Evolutionary conservation across 1,140 invertebrate species (phyloP).

Genomic region (Achatina immaculata): DNA sequence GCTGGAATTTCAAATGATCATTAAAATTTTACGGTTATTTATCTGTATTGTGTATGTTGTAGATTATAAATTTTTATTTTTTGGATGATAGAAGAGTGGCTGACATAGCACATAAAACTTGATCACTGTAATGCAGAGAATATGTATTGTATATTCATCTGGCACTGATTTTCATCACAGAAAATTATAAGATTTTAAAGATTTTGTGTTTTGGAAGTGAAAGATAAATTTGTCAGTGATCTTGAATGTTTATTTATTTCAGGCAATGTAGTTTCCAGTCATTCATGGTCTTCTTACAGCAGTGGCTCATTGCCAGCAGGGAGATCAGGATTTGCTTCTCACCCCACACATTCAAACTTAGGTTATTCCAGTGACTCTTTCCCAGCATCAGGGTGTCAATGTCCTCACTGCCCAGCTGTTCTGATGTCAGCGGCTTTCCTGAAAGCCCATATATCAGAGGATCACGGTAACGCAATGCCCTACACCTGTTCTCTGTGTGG

Average conservation of each 20-base stretch:
- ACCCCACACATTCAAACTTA: not conserved
- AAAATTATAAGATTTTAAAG: too few relatives aligned
- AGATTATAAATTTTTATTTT: too few relatives aligned
- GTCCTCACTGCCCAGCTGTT: not conserved
- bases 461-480: constrained; percentile 7
- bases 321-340: constrained; percentile 3
- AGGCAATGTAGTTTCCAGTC: not conserved
- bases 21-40: too few relatives aligned
- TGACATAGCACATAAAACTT: too few relatives aligned
- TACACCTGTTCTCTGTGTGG: constrained; percentile 18
- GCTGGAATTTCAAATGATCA: too few relatives aligned
- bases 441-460: constrained; percentile 11
- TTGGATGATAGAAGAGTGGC: too few relatives aligned
- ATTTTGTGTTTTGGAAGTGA: not conserved
- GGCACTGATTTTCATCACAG: too few relatives aligned
- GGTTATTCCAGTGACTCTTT: not conserved
- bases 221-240: not conserved
- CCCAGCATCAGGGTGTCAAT: not conserved
- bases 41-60: too few relatives aligned
- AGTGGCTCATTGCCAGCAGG: not conserved
- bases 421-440: not conserved
- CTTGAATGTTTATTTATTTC: constrained; percentile 21
- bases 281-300: not conserved
- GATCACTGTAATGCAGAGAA: too few relatives aligned
- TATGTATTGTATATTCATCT: too few relatives aligned